phyloP scores from a whole-genome alignment of 2,113 vertebrate species.

The Salvelinus fontinalis region DNA sequence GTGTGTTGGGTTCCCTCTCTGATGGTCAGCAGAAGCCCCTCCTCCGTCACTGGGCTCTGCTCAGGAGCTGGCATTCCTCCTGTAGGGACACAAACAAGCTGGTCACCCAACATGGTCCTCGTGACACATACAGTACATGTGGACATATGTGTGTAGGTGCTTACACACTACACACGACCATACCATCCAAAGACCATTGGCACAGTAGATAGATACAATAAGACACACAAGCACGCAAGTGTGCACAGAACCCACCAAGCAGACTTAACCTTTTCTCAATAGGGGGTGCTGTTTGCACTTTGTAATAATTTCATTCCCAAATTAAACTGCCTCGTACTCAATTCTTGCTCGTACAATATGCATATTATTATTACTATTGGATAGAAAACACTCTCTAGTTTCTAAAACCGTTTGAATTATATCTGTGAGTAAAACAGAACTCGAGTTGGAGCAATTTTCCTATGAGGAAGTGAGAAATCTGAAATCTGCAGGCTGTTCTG shows the following conservation, averaged over 20 bases:
- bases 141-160: background rate
- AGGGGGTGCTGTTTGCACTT: too few relatives aligned
- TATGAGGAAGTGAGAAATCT: too few relatives aligned
- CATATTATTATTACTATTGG: too few relatives aligned
- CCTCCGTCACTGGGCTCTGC: constrained; percentile 78
- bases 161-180: background rate
- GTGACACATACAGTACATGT: constrained; percentile 16
- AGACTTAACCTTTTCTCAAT: too few relatives aligned
- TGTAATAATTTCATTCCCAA: too few relatives aligned
- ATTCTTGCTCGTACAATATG: too few relatives aligned
- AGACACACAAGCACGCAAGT: background rate
- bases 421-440: too few relatives aligned
- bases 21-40: constrained; percentile 80
- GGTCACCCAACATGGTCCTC: constrained; percentile 36
- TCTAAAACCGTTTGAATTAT: too few relatives aligned
- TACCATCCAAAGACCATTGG: background rate
- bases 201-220: background rate
- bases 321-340: too few relatives aligned
- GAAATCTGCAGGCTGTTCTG: too few relatives aligned
- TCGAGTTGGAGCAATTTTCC: too few relatives aligned
- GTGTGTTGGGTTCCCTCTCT: constrained; percentile 70
- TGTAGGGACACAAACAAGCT: constrained; percentile 43
- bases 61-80: constrained; percentile 93
- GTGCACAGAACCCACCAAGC: background rate
- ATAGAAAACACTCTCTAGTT: too few relatives aligned